A percentile compares a stretch with the other conserved stretches of the same genome.
Evolutionary conservation across 2,797 vertebrate genomes (phyloP).

Genomic region (Tapera naevia): DNA sequence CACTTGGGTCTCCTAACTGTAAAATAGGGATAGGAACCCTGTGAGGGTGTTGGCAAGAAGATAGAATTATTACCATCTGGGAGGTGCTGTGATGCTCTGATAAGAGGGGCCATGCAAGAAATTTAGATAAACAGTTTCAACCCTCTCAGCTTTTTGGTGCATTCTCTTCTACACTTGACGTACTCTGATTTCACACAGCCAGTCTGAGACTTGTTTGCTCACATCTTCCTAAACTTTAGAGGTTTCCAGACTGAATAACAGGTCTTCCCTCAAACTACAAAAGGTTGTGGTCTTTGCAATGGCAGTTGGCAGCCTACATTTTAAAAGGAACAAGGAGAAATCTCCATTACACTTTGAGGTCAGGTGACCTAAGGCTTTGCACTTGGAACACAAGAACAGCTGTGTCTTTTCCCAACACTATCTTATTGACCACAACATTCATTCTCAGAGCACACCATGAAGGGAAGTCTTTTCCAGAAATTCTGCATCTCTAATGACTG

Average conservation of each 20-base stretch:
- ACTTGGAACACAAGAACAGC: fast-evolving
- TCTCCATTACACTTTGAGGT: background rate
- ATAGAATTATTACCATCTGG: constrained; percentile 33
- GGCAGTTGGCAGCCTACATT: background rate
- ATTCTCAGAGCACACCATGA: background rate
- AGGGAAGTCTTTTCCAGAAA: background rate
- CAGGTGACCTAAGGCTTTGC: background rate
- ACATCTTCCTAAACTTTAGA: background rate
- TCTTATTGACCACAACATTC: fast-evolving
- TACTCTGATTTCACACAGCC: background rate
- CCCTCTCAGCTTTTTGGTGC: constrained; percentile 20
- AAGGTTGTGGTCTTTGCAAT: background rate
- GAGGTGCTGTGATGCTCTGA: constrained; percentile 28
- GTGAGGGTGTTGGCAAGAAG: constrained; percentile 49
- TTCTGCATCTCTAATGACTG: background rate
- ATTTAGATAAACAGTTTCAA: constrained; percentile 48
- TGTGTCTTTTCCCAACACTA: background rate
- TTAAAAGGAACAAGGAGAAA: background rate
- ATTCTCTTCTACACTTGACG: background rate
- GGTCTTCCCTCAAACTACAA: background rate
- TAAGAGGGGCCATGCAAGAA: constrained; percentile 31
- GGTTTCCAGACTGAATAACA: background rate
- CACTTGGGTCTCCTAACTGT: constrained; percentile 43
- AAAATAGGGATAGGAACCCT: constrained; percentile 46
- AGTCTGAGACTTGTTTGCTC: background rate